Base-by-base conservation (phyloP, 2,888 invertebrate species). In the Digitonthophagus gazella region DNA sequence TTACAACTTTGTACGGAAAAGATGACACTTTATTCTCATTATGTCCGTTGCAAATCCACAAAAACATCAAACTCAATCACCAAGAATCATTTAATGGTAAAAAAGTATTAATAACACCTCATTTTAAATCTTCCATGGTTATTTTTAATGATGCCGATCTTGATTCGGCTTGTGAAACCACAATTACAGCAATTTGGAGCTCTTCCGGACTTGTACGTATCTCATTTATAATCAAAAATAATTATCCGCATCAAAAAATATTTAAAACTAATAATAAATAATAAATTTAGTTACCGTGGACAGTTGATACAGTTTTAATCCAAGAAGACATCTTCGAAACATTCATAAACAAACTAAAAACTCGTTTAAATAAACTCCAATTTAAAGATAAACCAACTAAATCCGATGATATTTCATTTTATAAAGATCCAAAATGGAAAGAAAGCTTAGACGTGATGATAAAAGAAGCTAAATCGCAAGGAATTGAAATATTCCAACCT, bases 121-220 rank as follows among this genome's bases (percentile, higher is more conserved):
- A 71, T 64, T 58, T 11, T 0, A 73, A 73, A 66, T 83, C 82
- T 58, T 83, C 85, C 1, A 82, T 85, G 72, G 78, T 88, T 55
- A 82, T 87, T 67, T 87, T 86, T 78, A 86, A 87, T 69, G 80
- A 81, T 61, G 84, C 86, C 6, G 88, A 88, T 78, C 74, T 87
- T 55, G 86, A 87, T 80, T 86, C 87, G 64, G 85, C 86, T 1
- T 83, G 84, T 64, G 85, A 86, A 72, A 81, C 82, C 44, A 80
- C 85, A 3, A 81, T 86, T 54, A 83, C 85, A 71, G 84, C 84
- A 15, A 83, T 84, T 19, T 87, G 86, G 84, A 83, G 84, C 67
- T 84, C 85, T 75, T 84, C 84, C 73, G 86, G 86, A 70, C 82
- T 85, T 83, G 86, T 86, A 76, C 74, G 57, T 63, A 56, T 28